Conservation (phyloP, 2,888 invertebrate genomes). For the Malachius bipustulatus region DNA sequence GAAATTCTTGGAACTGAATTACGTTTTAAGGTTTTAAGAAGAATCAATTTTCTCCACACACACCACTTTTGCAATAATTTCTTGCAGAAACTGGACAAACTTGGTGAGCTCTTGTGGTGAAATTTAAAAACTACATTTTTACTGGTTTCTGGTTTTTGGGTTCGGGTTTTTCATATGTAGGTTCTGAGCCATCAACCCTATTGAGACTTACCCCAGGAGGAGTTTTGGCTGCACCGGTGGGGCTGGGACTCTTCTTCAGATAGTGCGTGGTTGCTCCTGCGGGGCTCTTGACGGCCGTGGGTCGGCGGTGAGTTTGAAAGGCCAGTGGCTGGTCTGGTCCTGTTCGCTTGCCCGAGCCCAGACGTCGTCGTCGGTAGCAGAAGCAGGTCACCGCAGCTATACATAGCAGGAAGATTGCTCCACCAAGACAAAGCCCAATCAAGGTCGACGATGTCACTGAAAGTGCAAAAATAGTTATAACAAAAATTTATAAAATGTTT, state of each 20-base stretch:
- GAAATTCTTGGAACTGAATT: too few species aligned
- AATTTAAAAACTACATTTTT: background rate
- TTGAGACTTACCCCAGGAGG: constrained; percentile 43
- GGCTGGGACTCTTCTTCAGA: constrained; percentile 86
- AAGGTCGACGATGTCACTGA: constrained; percentile 38
- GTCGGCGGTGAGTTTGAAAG: constrained; percentile 60
- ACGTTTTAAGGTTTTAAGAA: too few species aligned
- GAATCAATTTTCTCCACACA: too few species aligned
- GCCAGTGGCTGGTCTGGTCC: constrained; percentile 51
- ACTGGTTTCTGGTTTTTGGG: constrained; percentile 2
- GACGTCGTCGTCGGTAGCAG: constrained; percentile 48
- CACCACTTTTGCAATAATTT: too few species aligned
- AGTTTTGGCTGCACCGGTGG: constrained; percentile 54
- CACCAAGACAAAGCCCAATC: constrained; percentile 50
- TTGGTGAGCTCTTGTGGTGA: too few species aligned
- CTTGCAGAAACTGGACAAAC: too few species aligned
- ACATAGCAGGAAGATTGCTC: constrained; percentile 45
- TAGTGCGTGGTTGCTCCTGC: constrained; percentile 66
- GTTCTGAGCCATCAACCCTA: background rate
- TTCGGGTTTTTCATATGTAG: background rate
- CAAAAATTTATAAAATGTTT: too few species aligned
- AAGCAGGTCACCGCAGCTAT: constrained; percentile 52
- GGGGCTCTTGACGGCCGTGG: constrained; percentile 76
- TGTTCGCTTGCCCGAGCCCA: constrained; percentile 34
- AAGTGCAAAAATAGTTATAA: too few species aligned